A percentile compares a stretch with the other conserved stretches of the same genome.
phyloP scores from a whole-genome alignment of 2,888 invertebrate genomes.

The Leptogaster cylindrica region DNA sequence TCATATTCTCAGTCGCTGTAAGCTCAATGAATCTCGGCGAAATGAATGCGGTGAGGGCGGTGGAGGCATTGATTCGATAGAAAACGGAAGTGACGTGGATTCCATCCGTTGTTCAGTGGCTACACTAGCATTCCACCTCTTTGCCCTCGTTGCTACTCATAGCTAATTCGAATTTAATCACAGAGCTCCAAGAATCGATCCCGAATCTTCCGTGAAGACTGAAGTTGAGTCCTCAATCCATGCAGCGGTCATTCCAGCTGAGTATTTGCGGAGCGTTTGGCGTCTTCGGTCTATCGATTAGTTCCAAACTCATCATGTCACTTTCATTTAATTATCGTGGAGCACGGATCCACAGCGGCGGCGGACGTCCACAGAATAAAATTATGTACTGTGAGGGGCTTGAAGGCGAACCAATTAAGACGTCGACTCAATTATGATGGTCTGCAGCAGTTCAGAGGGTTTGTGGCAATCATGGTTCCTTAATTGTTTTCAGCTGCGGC shows the following conservation, averaged over 20 bases:
- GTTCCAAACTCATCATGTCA: not conserved
- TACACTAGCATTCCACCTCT: no score
- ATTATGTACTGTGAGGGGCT: not conserved
- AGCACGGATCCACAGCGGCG: not conserved
- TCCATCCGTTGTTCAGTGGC: no score
- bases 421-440: slow-evolving; percentile 9
- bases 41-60: not conserved
- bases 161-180: not conserved
- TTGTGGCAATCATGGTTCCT: slow-evolving; percentile 12
- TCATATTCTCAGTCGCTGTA: not conserved
- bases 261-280: no score
- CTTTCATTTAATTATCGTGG: slow-evolving; percentile 15
- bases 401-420: slow-evolving; percentile 18
- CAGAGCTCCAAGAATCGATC: no score
- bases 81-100: slow-evolving; percentile 31
- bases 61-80: no score
- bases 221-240: no score
- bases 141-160: no score
- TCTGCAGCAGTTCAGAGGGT: not conserved
- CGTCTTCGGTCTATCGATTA: slow-evolving; percentile 2
- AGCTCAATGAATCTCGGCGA: not conserved
- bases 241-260: no score
- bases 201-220: no score
- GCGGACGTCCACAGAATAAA: not conserved
- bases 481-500: slow-evolving; percentile 27